A percentile compares a stretch with the other conserved stretches of the same genome.
phyloP scores from a whole-genome alignment of 1,140 invertebrate genomes.

The Luehdorfia chinensis region DNA sequence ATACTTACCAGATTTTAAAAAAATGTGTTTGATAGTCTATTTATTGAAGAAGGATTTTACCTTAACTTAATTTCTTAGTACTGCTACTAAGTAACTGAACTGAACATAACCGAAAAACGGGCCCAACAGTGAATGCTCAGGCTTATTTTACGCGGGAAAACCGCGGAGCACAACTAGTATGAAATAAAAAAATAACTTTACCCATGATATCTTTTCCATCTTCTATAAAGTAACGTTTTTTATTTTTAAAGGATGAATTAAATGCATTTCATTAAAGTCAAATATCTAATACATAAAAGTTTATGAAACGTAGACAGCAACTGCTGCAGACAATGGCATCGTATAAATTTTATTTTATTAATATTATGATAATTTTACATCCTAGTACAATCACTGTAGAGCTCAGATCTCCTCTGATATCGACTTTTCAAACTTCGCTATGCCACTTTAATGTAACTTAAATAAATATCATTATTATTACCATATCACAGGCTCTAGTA shows the following conservation, averaged over 20 bases:
- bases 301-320: background rate
- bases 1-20: too few relatives aligned
- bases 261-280: background rate
- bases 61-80: too few relatives aligned
- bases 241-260: background rate
- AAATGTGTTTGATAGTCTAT: too few relatives aligned
- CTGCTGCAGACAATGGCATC: conserved; percentile 15
- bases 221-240: background rate
- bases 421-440: background rate
- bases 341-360: conserved; percentile 14
- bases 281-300: too few relatives aligned
- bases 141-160: background rate
- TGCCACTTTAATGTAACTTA: background rate
- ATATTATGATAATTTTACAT: conserved; percentile 2
- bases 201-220: too few relatives aligned
- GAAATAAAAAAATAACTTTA: background rate
- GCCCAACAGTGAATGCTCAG: background rate
- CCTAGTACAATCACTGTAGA: too few relatives aligned
- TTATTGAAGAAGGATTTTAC: too few relatives aligned
- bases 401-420: background rate
- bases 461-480: too few relatives aligned
- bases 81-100: too few relatives aligned
- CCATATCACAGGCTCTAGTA: too few relatives aligned
- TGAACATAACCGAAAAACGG: background rate
- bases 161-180: background rate